Conservation (phyloP, 2,888 invertebrate species). For the Tachina fera region DNA sequence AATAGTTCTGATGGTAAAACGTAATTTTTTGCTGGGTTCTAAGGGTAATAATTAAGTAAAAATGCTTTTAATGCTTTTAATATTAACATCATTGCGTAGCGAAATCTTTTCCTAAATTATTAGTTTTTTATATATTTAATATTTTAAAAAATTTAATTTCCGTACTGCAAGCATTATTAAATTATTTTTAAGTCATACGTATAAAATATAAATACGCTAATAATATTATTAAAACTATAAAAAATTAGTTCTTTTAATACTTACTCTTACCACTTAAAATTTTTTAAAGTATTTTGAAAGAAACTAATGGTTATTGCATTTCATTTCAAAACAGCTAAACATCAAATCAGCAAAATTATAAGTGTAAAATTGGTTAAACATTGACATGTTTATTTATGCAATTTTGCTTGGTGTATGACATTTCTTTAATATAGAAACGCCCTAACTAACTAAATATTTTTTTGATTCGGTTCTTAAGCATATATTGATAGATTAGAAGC, state of each 20-base stretch:
- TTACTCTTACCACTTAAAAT: slow-evolving; percentile 47
- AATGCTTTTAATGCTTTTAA: too few species aligned
- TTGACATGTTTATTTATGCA: slow-evolving; percentile 10
- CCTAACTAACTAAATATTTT: too few species aligned
- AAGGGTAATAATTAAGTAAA: too few species aligned
- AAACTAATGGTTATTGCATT: background rate
- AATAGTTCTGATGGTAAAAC: too few species aligned
- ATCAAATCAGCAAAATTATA: slow-evolving; percentile 46
- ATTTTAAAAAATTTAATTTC: background rate
- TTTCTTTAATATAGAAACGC: too few species aligned
- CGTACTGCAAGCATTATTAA: slow-evolving; percentile 32
- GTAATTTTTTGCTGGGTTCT: too few species aligned
- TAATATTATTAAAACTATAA: background rate
- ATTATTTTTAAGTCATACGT: background rate
- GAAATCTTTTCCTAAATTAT: too few species aligned
- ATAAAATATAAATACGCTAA: background rate
- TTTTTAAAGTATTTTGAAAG: slow-evolving; percentile 6
- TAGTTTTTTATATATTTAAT: too few species aligned
- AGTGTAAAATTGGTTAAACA: slow-evolving; percentile 9
- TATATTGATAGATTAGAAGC: too few species aligned
- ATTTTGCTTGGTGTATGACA: too few species aligned
- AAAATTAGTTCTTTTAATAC: background rate
- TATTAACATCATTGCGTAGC: too few species aligned
- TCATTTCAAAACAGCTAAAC: slow-evolving; percentile 26
- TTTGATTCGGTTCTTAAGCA: too few species aligned